Base-by-base conservation (phyloP, 2,113 vertebrate genomes). In the rat (Rattus norvegicus) region DNA sequence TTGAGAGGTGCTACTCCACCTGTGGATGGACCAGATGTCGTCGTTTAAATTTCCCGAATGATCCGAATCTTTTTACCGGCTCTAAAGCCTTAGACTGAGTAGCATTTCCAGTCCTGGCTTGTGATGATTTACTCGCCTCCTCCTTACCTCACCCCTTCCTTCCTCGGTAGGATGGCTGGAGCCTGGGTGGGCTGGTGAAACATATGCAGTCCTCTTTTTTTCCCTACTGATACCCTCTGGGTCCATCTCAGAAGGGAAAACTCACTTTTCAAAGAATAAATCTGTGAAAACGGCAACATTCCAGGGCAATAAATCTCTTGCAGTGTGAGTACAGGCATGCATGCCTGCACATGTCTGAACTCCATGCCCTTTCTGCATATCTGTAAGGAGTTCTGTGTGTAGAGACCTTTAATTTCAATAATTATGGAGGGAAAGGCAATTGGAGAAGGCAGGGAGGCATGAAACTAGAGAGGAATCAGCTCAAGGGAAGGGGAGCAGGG, bases 181-280 rank as follows among this genome's bases (percentile, higher is more conserved):
- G 39, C 75, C 65, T 96, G 81, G 61, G 84, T 87, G 92, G 94
- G 73, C 86, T 90, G 83, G 17, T 28, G 11, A 19, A 73, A 67
- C 14, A 72, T 13, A 52, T 2, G 2, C 49, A 65, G 72, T 26
- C 19, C 30, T 90, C 52, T 92, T 12, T 72, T 72, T 22, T 19
- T 16, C 19, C 7, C 22, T 26, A 24, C 47, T 4, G 47, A 6
- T 4, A 4, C 20, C 28, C 6, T 92, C 70, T n/a, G 81, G 92
- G 11, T 65, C 72, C 63, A 69, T 91, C 79, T 72, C 81, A 88
- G 76, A 83, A 92, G 75, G 65, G 61, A 69, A 91, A 43, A 63
- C 80, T 91, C 59, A 69, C 3, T 83, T 90, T 93, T 88, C 95
- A 79, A 90, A 93, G 92, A 94, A 92, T 96, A 92, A 89, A 89